Evolutionary conservation across 2,888 invertebrate species (phyloP), one percentile per base, ranked within the genome.

Genomic region (Tetranychus piercei): DNA sequence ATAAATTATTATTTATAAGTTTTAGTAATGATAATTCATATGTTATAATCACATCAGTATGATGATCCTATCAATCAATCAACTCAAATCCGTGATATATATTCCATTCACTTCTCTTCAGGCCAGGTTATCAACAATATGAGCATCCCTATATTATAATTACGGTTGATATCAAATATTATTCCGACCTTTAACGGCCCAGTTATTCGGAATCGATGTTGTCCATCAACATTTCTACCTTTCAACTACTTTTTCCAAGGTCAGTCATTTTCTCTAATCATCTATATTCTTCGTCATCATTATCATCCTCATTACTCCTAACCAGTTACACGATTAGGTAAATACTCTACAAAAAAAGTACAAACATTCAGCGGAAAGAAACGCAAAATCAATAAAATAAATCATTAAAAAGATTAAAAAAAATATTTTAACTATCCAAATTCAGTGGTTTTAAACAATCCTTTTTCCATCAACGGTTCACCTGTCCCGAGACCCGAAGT

Each of bases 201-300:
- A 55, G 55, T 55, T 55, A 55, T 55, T 55, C 55, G 55, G 55
- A 55, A 55, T 55, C 55, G 55, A 55, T 55, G 55, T 55, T 55
- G 55, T 55, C 55, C 55, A 55, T 55, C 55, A 55, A 55, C 55
- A 55, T 55, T 55, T 55, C 55, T 55, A 55, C 55, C 55, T 55
- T 55, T 55, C 55, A 55, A 15, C 55, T 55, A 55, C 55, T 55
- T 55, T 15, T 55, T 15, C 15, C 55, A 55, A 55, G 55, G 55
- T 55, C 55, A 55, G 55, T 55, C 55, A 55, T 15, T 55, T 15
- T 7, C 15, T 55, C 55, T 55, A 9, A 6, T 55, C 9, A 55
- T 55, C 55, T 3, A 55, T 6, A 9, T 6, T 55, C 55, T 2
- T 55, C 55, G 15, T 55, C 55, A 55, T 55, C 55, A 55, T 15